A percentile compares a stretch with the other conserved stretches of the same genome.
phyloP scores from a whole-genome alignment of 2,888 invertebrate species.

The Xanthorhoe spadicearia region DNA sequence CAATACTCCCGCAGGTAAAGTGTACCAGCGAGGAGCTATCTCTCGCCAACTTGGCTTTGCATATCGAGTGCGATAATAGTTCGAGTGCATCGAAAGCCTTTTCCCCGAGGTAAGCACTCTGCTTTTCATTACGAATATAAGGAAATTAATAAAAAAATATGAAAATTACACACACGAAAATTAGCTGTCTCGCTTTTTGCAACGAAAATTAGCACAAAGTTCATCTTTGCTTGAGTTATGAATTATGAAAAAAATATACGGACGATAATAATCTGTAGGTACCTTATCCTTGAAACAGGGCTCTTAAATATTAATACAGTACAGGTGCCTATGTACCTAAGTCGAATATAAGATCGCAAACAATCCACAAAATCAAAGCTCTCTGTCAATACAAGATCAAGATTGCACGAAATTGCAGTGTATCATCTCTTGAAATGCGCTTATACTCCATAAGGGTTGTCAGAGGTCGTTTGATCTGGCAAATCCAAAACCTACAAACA shows the following conservation, averaged over 20 bases:
- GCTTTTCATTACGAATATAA: too few species aligned
- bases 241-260: too few species aligned
- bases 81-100: too few species aligned
- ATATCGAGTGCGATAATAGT: too few species aligned
- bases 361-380: not conserved
- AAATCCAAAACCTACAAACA: constrained; percentile 7
- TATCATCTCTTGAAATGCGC: not conserved
- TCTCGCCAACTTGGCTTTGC: constrained; percentile 1
- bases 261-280: not conserved
- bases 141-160: too few species aligned
- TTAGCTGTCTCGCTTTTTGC: too few species aligned
- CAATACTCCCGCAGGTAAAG: constrained; percentile 24
- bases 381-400: not conserved
- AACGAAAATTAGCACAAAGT: too few species aligned
- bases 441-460: not conserved
- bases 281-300: not conserved
- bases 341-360: not conserved
- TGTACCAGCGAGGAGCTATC: constrained; percentile 3
- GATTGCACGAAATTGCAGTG: not conserved
- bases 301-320: not conserved
- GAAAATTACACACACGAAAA: too few species aligned
- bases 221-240: too few species aligned
- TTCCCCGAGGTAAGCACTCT: too few species aligned
- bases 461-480: not conserved
- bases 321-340: too few species aligned